phyloP scores from a whole-genome alignment of 1,140 invertebrate species.

The Drosophila gunungcola region DNA sequence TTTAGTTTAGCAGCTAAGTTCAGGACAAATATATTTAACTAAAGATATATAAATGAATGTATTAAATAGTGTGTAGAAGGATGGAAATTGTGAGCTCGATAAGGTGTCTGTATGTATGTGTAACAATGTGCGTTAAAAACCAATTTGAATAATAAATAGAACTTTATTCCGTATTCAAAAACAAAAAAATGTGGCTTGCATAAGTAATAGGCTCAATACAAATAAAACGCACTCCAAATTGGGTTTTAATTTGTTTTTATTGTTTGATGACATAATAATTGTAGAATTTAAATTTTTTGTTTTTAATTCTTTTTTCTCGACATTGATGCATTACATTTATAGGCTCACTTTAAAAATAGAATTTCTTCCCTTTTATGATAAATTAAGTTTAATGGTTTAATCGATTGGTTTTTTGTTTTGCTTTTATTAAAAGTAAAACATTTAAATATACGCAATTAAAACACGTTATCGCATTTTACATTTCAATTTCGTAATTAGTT shows the following conservation, averaged over 20 bases:
- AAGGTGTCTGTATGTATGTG: conserved; percentile 60
- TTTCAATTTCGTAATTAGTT: conserved; percentile 60
- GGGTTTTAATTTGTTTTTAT: conserved; percentile 68
- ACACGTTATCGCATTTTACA: conserved; percentile 50
- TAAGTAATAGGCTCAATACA: not conserved
- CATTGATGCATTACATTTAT: conserved; percentile 77
- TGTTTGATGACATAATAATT: conserved; percentile 75
- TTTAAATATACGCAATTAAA: conserved; percentile 60
- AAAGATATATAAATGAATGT: conserved; percentile 59
- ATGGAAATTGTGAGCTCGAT: conserved; percentile 42
- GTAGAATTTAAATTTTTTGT: conserved; percentile 64
- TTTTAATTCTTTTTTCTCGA: conserved; percentile 40
- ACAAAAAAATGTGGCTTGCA: not conserved
- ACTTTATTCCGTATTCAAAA: conserved; percentile 72
- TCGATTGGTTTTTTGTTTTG: conserved; percentile 20
- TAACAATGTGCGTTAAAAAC: conserved; percentile 76
- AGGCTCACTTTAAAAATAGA: conserved; percentile 74
- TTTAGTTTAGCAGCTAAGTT: conserved; percentile 79
- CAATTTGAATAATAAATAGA: conserved; percentile 76
- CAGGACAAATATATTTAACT: conserved; percentile 65
- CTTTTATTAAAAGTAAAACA: conserved; percentile 71
- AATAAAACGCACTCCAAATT: conserved; percentile 26
- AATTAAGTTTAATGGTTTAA: conserved; percentile 67
- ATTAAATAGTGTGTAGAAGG: conserved; percentile 78
- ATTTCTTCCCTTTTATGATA: conserved; percentile 65